Evolutionary conservation across 2,797 vertebrate species (phyloP).

Genomic region (Poecilia gillii): DNA sequence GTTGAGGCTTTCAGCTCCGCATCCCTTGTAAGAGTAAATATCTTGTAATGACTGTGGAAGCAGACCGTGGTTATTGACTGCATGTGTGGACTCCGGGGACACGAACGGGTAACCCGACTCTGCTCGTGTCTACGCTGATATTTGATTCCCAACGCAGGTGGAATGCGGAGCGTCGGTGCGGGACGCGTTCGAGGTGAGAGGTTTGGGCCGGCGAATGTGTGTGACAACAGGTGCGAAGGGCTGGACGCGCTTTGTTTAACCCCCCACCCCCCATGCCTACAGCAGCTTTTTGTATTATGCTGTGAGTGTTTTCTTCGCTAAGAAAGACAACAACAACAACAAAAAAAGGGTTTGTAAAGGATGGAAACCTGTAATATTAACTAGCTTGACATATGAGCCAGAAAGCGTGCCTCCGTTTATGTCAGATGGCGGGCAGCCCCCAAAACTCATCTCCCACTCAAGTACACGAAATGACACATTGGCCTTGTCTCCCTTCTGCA

Average conservation of each 20-base stretch:
- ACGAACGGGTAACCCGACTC: constrained; percentile 4
- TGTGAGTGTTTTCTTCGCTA: constrained; percentile 28
- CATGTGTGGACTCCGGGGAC: not conserved
- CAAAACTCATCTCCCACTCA: constrained; percentile 30
- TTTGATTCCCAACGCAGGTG: constrained; percentile 56
- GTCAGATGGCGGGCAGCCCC: constrained; percentile 39
- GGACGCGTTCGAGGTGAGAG: constrained; percentile 31
- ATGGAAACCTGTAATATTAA: constrained; percentile 68
- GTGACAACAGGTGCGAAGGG: constrained; percentile 64
- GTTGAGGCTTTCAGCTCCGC: constrained; percentile 34
- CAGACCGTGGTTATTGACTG: not conserved
- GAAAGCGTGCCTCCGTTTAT: constrained; percentile 53
- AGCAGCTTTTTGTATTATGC: constrained; percentile 32
- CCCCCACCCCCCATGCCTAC: constrained; percentile 20
- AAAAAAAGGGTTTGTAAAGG: constrained; percentile 16
- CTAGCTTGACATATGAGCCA: constrained; percentile 71
- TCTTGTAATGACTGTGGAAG: constrained; percentile 16
- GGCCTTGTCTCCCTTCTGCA: constrained; percentile 19
- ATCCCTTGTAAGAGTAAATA: constrained; percentile 33
- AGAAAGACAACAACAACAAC: constrained; percentile 15
- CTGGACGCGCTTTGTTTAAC: constrained; percentile 45
- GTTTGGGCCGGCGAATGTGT: constrained; percentile 16
- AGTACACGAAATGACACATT: constrained; percentile 2
- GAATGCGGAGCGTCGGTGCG: constrained; percentile 14
- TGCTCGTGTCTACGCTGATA: constrained; percentile 23